Percentiles rank a stretch among this genome's conserved stretches.
phyloP scores from a whole-genome alignment of 1,140 invertebrate species.

The Goniozus legneri region DNA sequence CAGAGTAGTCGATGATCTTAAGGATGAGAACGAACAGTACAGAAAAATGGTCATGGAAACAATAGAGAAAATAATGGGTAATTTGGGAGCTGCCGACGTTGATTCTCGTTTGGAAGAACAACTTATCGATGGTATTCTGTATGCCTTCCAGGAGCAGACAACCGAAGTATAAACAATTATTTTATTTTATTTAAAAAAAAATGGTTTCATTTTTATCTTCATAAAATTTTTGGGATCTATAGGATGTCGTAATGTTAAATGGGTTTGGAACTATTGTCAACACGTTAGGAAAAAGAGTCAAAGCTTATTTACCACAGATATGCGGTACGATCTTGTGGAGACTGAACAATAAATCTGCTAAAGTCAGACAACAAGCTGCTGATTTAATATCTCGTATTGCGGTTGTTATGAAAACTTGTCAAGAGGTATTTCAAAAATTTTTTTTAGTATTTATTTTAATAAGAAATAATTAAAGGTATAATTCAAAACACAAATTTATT shows the following conservation, averaged over 20 bases:
- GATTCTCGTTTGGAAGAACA: conserved; percentile 97
- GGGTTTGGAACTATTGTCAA: conserved; percentile 99
- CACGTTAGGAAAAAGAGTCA: conserved; percentile 93
- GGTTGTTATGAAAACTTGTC: conserved; percentile 98
- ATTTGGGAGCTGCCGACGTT: conserved; percentile 95
- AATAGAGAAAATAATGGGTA: conserved; percentile 98
- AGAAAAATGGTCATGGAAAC: conserved; percentile 99
- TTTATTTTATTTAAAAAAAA: neutral
- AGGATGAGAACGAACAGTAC: conserved; percentile 99
- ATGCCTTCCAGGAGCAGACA: conserved; percentile 99
- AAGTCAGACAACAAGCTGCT: conserved; percentile 98
- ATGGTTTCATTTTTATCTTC: conserved; percentile 18
- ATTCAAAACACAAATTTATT: conserved; percentile 27
- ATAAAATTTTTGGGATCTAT: conserved; percentile 22
- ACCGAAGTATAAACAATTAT: conserved; percentile 69
- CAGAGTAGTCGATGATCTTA: conserved; percentile 97
- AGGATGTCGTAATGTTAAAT: conserved; percentile 99
- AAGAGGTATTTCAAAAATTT: conserved; percentile 66
- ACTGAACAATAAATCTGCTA: conserved; percentile 99
- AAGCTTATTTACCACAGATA: conserved; percentile 98
- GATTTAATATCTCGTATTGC: conserved; percentile 98
- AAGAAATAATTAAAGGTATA: neutral
- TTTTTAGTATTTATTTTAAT: conserved; percentile 7
- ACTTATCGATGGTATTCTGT: conserved; percentile 98
- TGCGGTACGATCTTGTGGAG: conserved; percentile 99